Conservation (phyloP, 1,140 invertebrate species). For the Dinoponera quadriceps region DNA sequence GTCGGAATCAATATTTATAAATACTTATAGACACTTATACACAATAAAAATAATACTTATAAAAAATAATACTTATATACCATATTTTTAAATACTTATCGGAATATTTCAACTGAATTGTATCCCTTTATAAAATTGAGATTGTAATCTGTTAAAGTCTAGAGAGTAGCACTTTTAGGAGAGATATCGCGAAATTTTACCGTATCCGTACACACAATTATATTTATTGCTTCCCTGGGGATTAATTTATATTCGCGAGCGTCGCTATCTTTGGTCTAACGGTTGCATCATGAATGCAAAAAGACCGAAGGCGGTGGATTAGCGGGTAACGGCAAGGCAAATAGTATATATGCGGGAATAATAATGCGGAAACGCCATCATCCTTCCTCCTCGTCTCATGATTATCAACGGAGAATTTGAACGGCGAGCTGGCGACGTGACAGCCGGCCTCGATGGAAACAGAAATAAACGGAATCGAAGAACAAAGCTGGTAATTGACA, state of each 20-base stretch:
- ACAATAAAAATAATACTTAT: no score
- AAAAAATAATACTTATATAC: no score
- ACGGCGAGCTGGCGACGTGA: background rate
- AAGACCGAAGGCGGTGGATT: constrained; percentile 28
- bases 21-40: no score
- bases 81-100: no score
- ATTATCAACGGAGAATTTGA: constrained; percentile 45
- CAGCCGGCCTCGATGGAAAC: background rate
- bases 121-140: no score
- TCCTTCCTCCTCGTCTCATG: constrained; percentile 37
- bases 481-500: constrained; percentile 56
- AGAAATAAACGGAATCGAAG: constrained; percentile 36
- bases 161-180: background rate
- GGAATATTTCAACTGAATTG: no score
- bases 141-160: no score
- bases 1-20: no score
- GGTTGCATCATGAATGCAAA: background rate
- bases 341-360: constrained; percentile 4
- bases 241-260: constrained; percentile 34
- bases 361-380: constrained; percentile 48
- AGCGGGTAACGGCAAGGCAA: constrained; percentile 20
- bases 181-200: background rate
- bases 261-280: constrained; percentile 10
- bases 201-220: background rate
- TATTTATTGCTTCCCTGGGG: background rate